Evolutionary conservation across 2,797 vertebrate genomes (phyloP), one percentile per base, ranked within the genome.

Genomic region (Sebastes vulpes): DNA sequence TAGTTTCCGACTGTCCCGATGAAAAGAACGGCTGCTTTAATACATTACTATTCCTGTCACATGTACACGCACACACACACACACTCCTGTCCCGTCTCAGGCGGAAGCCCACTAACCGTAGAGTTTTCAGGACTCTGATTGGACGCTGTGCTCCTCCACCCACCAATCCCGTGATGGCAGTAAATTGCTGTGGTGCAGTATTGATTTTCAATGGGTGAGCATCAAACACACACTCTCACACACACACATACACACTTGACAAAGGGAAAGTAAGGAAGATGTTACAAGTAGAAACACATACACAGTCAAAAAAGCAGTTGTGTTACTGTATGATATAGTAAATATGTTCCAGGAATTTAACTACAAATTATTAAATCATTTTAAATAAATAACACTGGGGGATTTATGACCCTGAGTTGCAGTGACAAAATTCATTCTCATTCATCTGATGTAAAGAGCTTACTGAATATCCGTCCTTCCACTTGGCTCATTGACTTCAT

Each of bases 171-270:
- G 5, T 64, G 8, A 70, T 53, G 79, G 67, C 64, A 60, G 57
- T 76, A 75, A 77, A 85, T 65, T 77, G 53, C 66, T 66, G 9
- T 48, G 79, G 61, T 59, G 75, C 77, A 77, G 54, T 84, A 89
- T 85, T 85, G 87, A 89, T 85, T 81, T 87, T 70, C 64, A 82
- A 75, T 61, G 26, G 66, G 28, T 42, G 26, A 31, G 50, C 25
- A 58, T 81, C 46, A 48, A 48, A 59, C 4, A 54, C 50, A 28
- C 57, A 32, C 3, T 38, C 59, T 65, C 42, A 61, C 42, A 29
- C 38, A 28, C 38, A 31, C 16, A 50, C 29, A 60, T 4, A 57
- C 16, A 60, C 26, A 58, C 64, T 56, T 56, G 31, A 72, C 54
- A 29, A 25, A 50, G 57, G 4, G 5, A 26, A 35, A 32, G 21